phyloP scores from a whole-genome alignment of 2,113 vertebrate genomes.

The Corythoichthys intestinalis region DNA sequence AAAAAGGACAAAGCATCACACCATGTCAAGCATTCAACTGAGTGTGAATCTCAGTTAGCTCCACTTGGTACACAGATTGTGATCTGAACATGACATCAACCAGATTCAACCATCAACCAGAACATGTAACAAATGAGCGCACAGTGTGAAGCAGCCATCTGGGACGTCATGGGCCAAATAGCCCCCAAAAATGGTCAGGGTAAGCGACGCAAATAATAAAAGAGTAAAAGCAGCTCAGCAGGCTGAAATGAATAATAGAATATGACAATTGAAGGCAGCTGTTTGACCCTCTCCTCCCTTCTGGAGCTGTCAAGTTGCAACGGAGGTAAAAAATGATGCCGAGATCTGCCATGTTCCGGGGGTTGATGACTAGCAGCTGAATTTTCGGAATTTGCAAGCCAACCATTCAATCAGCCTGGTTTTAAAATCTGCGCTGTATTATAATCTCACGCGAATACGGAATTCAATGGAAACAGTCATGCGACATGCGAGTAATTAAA shows the following conservation, averaged over 20 bases:
- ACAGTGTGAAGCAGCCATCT: constrained; percentile 31
- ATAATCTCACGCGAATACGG: constrained; percentile 13
- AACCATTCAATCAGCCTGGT: constrained; percentile 14
- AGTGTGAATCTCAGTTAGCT: constrained; percentile 16
- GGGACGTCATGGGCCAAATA: constrained; percentile 16
- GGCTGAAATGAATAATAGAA: constrained; percentile 52
- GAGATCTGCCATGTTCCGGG: constrained; percentile 24
- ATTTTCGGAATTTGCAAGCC: neutral
- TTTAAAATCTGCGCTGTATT: constrained; percentile 15
- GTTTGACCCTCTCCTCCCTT: constrained; percentile 48
- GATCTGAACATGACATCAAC: constrained; percentile 20
- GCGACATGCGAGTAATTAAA: neutral
- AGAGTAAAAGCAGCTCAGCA: constrained; percentile 11
- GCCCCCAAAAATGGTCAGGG: constrained; percentile 26
- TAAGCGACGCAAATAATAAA: constrained; percentile 24
- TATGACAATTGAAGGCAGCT: constrained; percentile 38
- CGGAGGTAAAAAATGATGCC: constrained; percentile 49
- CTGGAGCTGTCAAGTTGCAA: constrained; percentile 50
- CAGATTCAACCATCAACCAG: constrained; percentile 6
- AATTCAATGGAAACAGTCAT: neutral
- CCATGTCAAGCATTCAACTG: constrained; percentile 29
- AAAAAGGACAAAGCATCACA: constrained; percentile 31
- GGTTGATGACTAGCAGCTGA: constrained; percentile 18
- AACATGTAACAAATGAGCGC: constrained; percentile 11
- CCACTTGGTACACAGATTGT: constrained; percentile 21